phyloP scores from a whole-genome alignment of 2,888 invertebrate species.

The Sinopyrophorus schimmeli region DNA sequence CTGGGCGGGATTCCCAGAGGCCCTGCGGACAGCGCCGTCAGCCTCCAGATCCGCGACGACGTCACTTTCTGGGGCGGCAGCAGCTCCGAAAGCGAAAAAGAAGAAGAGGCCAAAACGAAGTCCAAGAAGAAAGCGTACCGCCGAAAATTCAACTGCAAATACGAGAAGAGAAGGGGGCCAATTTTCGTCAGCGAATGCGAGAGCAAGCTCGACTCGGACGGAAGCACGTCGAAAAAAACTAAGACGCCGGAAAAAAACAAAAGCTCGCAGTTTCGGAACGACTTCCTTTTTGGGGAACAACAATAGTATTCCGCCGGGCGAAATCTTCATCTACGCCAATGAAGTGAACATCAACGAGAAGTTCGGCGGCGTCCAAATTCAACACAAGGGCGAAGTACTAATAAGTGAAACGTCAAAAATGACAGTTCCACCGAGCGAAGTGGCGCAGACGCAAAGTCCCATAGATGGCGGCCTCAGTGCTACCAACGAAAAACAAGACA shows the following conservation, averaged over 20 bases:
- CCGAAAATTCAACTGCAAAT: slow-evolving; percentile 52
- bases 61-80: slow-evolving; percentile 49
- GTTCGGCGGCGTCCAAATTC: slow-evolving; percentile 42
- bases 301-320: slow-evolving; percentile 15
- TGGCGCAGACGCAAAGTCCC: not conserved
- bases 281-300: slow-evolving; percentile 12
- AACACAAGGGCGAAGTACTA: slow-evolving; percentile 43
- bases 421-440: not conserved
- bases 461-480: slow-evolving; percentile 17
- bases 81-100: slow-evolving; percentile 47
- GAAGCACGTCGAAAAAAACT: slow-evolving; percentile 11
- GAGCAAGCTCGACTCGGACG: slow-evolving; percentile 16
- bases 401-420: slow-evolving; percentile 5
- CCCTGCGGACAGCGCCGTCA: slow-evolving; percentile 35
- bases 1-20: slow-evolving; percentile 51
- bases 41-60: slow-evolving; percentile 50
- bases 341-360: slow-evolving; percentile 39
- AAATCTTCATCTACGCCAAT: slow-evolving; percentile 34
- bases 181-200: slow-evolving; percentile 48
- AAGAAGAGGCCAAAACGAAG: slow-evolving; percentile 45
- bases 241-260: too few relatives aligned
- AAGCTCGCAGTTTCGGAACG: slow-evolving; percentile 28
- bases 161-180: slow-evolving; percentile 44
- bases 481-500: slow-evolving; percentile 33
- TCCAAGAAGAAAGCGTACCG: slow-evolving; percentile 49